These are phyloP conservation scores for Labrus mixtus DNA, from an alignment of 2,113 vertebrate species.

Conservation along the genomic window DNA sequence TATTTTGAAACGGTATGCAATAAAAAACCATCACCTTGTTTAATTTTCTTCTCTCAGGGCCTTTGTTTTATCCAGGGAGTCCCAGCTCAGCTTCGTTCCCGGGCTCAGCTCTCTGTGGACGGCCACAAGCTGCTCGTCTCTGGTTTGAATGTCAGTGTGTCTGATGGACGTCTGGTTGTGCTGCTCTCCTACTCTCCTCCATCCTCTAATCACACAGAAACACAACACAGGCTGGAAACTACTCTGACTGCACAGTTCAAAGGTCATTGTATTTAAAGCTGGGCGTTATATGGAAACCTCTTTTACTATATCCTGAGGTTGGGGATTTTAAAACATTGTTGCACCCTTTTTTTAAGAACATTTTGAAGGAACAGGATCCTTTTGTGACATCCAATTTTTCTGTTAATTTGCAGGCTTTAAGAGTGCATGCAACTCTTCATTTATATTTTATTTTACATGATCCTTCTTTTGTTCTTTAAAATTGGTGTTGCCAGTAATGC, in stretches of 20 bases:
- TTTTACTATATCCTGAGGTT: too few species aligned
- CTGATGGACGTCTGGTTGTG: slow-evolving; percentile 61
- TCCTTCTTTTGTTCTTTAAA: neutral
- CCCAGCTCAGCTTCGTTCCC: slow-evolving; percentile 70
- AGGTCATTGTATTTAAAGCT: slow-evolving; percentile 52
- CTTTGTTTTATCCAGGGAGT: slow-evolving; percentile 57
- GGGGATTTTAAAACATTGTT: too few species aligned
- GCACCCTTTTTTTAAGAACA: too few species aligned
- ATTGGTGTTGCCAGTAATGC: neutral
- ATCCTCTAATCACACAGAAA: slow-evolving; percentile 36
- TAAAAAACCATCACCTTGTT: neutral
- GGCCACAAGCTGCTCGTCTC: slow-evolving; percentile 76
- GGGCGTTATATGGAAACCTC: too few species aligned
- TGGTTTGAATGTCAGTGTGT: slow-evolving; percentile 69
- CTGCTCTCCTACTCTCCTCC: slow-evolving; percentile 70
- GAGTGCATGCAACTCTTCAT: neutral
- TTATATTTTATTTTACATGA: neutral
- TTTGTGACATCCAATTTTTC: too few species aligned
- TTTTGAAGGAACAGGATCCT: too few species aligned
- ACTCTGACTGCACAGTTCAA: slow-evolving; percentile 65
- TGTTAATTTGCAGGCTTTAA: neutral
- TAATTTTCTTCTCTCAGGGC: slow-evolving; percentile 50
- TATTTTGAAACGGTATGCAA: neutral
- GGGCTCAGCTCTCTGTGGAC: slow-evolving; percentile 59
- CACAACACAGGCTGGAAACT: slow-evolving; percentile 31